Percentiles rank a stretch among this genome's conserved stretches.
These are phyloP conservation scores for Acleris holmiana DNA, from an alignment of 2,888 invertebrate genomes.

Conservation along the genomic window DNA sequence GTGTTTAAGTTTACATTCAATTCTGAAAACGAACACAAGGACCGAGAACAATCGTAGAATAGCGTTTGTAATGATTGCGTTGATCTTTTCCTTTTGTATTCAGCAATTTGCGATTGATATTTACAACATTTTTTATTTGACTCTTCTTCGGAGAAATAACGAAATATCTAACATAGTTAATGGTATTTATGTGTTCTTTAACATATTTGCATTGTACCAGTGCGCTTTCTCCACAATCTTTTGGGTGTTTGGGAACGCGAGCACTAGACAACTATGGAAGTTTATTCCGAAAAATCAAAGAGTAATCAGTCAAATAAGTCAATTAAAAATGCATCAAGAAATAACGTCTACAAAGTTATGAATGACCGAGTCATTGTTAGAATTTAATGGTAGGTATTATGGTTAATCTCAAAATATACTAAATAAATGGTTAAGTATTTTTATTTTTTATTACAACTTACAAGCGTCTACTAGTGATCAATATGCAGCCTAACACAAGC, in stretches of 20 bases:
- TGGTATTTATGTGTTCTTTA: constrained; percentile 39
- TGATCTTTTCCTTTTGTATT: constrained; percentile 68
- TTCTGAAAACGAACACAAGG: constrained; percentile 55
- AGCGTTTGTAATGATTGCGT: constrained; percentile 59
- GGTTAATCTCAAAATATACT: background rate
- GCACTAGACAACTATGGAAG: constrained; percentile 66
- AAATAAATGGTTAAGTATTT: background rate
- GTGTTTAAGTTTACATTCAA: constrained; percentile 56
- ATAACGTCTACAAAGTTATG: constrained; percentile 19
- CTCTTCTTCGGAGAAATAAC: constrained; percentile 39
- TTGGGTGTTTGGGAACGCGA: constrained; percentile 72
- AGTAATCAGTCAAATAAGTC: constrained; percentile 32
- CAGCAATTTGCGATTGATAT: constrained; percentile 65
- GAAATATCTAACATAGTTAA: constrained; percentile 41
- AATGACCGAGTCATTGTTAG: background rate
- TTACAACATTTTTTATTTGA: constrained; percentile 55
- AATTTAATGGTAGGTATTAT: background rate
- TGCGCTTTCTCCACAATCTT: constrained; percentile 67
- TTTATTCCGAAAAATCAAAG: constrained; percentile 38
- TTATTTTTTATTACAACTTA: background rate
- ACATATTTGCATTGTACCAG: constrained; percentile 62
- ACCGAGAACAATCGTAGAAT: constrained; percentile 55
- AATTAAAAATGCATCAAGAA: no score
- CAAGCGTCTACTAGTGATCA: no score
- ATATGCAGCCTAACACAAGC: no score